Conservation (phyloP, 2,113 vertebrate genomes). For the Tinamus guttatus region DNA sequence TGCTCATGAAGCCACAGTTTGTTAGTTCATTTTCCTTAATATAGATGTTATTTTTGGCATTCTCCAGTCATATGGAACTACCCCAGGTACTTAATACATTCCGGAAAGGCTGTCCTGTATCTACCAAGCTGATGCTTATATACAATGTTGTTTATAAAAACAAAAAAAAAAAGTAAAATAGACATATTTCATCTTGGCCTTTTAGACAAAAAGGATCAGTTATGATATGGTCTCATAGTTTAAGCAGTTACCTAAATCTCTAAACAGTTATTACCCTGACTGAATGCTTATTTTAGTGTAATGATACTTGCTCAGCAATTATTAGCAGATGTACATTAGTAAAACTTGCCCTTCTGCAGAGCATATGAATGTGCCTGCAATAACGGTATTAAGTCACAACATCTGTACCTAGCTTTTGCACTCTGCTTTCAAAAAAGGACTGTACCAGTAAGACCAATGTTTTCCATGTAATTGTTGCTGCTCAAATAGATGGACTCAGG, state of each 20-base stretch:
- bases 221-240: neutral
- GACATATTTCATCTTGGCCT: neutral
- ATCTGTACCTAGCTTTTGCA: neutral
- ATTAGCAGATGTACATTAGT: neutral
- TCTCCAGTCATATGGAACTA: neutral
- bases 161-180: neutral
- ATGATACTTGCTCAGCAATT: neutral
- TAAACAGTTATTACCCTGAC: neutral
- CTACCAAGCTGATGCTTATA: neutral
- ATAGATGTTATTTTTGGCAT: neutral
- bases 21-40: neutral
- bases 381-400: neutral
- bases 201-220: neutral
- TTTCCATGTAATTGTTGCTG: neutral
- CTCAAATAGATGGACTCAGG: neutral
- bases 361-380: neutral
- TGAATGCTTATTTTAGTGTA: neutral
- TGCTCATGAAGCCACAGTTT: neutral
- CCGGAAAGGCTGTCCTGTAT: neutral
- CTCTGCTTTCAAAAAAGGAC: neutral
- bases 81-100: neutral
- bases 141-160: neutral
- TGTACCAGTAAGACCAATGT: rapidly evolving
- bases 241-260: neutral
- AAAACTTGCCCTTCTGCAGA: neutral